Evolutionary conservation across 2,113 vertebrate species (phyloP), one percentile per base, ranked within the genome.

Genomic region (Labeo catla): DNA sequence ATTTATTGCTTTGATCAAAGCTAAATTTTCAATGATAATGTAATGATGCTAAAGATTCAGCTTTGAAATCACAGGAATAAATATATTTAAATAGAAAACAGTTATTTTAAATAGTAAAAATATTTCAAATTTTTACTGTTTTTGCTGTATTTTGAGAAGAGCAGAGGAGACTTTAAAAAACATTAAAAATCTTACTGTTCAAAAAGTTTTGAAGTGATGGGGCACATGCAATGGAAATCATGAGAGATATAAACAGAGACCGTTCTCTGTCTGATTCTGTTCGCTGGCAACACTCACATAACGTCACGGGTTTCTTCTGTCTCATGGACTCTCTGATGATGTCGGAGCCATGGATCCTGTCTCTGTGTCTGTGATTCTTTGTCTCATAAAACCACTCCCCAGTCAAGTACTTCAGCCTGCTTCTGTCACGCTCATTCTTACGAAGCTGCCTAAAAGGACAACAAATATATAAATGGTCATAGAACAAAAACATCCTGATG

Each of bases 371-470:
- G 87, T 93, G 96, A 7, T 95, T 95, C 82, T 98, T 99, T 19
- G 96, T 96, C 92, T 99, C 96, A 8, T 99, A 99, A 94, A 99
- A 99, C 98, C 98, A 99, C 3, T 99, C 97, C 72, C 98, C 98
- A 0, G 96, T 98, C 96, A 98, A 94, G 86, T 96, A 97, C 93
- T 95, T 98, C 4, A 98, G 93, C 87, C 94, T 95, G 80, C 88
- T 83, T 39, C 86, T 93, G 88, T 98, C 95, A 36, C 87, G 91
- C 80, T 94, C 84, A 3, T 93, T 95, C 91, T 93, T 95, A 91
- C 95, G 95, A 50, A 99, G 94, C 84, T 93, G 93, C 86, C 98
- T 99, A 87, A 57, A 78, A 39, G 5, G 11, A 45, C 5, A 23
- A 59, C 57, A n/a, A 0, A 61, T 0, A 61, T 9, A 0, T n/a